Base-by-base conservation (phyloP, 2,113 vertebrate species). In the Etia nguti region DNA sequence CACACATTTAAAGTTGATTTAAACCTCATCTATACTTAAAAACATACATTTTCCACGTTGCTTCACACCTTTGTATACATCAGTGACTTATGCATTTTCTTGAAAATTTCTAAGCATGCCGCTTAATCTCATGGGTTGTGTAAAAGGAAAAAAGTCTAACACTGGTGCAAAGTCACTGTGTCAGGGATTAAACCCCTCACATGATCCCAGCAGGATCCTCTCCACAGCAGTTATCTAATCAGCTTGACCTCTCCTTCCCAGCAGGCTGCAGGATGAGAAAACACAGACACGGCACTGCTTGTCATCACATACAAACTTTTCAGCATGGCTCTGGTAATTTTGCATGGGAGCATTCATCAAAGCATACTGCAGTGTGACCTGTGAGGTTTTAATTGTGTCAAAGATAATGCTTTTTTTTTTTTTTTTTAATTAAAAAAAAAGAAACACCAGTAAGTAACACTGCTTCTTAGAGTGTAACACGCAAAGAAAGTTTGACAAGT, bases 141-240 rank as follows among this genome's bases (percentile, higher is more conserved):
- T 50, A 12, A 34, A 77, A 77, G 16, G 31, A 18, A 41, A 13
- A 50, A 50, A 57, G 62, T 80, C 8, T 55, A 11, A 50, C 3
- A 22, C 75, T 79, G 5, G 80, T 79, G 59, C 85, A 50, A 77
- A 36, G 18, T 52, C 22, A 81, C 31, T 70, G 85, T 41, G 46
- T 88, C 81, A 86, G 80, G 75, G 82, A 52, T 86, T 13, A 24
- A 82, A 41, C 26, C 80, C 48, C 54, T 86, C 87, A 92, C 10
- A 10, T 92, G 86, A 92, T 83, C 80, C 50, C 85, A 81, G 83
- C 84, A 88, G 92, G 86, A 90, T 92, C 56, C 82, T 83, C 34
- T 83, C 84, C 90, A 88, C 85, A 87, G 24, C 86, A 86, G 55
- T 92, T 94, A 95, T 95, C 95, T 96, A 95, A 95, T 96, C 95